These are phyloP conservation scores for Halesus radiatus DNA, from an alignment of 1,140 invertebrate genomes.

Conservation along the genomic window DNA sequence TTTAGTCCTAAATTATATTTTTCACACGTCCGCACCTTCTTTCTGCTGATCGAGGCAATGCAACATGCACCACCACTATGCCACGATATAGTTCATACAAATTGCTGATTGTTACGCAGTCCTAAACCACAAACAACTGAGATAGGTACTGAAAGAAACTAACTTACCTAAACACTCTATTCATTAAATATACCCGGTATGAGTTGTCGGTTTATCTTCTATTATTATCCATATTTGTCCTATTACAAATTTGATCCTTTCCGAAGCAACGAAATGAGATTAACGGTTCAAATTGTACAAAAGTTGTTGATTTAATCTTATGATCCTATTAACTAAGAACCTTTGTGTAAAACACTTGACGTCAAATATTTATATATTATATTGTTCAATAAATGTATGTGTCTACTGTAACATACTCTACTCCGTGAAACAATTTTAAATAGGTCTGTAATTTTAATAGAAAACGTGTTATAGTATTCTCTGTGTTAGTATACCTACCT, in stretches of 20 bases:
- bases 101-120: too few relatives aligned
- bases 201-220: too few relatives aligned
- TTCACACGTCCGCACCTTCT: too few relatives aligned
- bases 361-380: not conserved
- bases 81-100: too few relatives aligned
- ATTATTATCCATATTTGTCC: too few relatives aligned
- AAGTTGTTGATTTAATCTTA: not conserved
- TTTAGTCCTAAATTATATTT: too few relatives aligned
- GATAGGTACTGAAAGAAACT: too few relatives aligned
- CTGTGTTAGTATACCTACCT: not conserved
- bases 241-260: not conserved
- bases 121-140: too few relatives aligned
- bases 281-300: constrained; percentile 9
- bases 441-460: not conserved
- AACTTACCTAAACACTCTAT: too few relatives aligned
- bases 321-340: constrained; percentile 9
- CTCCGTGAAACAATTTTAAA: constrained; percentile 9
- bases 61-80: too few relatives aligned
- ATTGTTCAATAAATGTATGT: not conserved
- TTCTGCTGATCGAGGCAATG: too few relatives aligned
- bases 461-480: not conserved
- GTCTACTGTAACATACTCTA: constrained; percentile 2
- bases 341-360: not conserved
- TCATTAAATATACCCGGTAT: too few relatives aligned
- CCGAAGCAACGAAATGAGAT: constrained; percentile 12